Evolutionary conservation across 2,797 vertebrate genomes (phyloP).

Genomic region (Acanthopagrus latus): DNA sequence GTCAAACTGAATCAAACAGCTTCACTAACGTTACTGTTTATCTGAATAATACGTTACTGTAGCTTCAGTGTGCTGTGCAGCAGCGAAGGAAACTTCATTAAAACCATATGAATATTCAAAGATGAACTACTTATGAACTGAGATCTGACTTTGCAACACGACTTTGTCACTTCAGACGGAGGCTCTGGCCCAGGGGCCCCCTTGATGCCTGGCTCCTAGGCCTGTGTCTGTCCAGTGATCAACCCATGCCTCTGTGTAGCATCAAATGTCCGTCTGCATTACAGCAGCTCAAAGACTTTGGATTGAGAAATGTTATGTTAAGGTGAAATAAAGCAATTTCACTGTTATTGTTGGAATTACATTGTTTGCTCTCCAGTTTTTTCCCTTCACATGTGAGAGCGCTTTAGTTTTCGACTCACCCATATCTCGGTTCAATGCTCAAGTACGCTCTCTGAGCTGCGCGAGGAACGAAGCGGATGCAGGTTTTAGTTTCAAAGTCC

Average conservation of each 20-base stretch:
- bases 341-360: no score
- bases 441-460: conserved; percentile 25
- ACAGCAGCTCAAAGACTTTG: not conserved
- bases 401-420: conserved; percentile 63
- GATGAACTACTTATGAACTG: not conserved
- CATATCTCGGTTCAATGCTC: conserved; percentile 56
- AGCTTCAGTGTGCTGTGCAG: not conserved
- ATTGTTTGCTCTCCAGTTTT: not conserved
- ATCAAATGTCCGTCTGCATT: not conserved
- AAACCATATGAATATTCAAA: conserved; percentile 1
- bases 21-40: not conserved
- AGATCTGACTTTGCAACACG: not conserved
- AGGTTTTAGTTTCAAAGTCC: conserved; percentile 58
- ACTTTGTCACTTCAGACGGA: not conserved
- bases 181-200: not conserved
- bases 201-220: not conserved
- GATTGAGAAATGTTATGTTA: not conserved
- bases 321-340: not conserved
- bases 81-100: not conserved
- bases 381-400: not conserved
- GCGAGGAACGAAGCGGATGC: conserved; percentile 67
- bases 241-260: no score
- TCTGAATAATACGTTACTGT: not conserved
- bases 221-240: not conserved
- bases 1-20: not conserved